Evolutionary conservation across 1,140 invertebrate genomes (phyloP).

Genomic region (Acyrthosiphon pisum): DNA sequence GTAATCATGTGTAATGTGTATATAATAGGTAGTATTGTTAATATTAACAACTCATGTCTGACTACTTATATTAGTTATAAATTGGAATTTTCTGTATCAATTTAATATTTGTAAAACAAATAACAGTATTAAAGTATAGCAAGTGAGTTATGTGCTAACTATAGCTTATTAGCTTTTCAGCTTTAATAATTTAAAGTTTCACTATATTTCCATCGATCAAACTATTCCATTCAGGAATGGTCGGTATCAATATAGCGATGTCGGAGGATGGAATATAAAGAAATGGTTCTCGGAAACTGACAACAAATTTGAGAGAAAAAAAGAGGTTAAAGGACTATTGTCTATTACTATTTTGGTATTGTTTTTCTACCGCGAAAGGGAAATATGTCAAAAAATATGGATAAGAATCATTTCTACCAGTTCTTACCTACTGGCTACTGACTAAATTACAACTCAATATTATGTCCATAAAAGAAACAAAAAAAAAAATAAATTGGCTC

Average conservation of each 20-base stretch:
- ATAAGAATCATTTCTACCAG: not conserved
- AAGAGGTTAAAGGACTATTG: not conserved
- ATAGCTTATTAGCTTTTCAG: not conserved
- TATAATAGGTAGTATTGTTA: not conserved
- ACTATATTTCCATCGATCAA: not conserved
- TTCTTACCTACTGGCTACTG: not conserved
- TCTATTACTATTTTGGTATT: not conserved
- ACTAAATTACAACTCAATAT: not conserved
- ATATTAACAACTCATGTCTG: not conserved
- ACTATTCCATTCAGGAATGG: not conserved
- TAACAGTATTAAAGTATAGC: not conserved
- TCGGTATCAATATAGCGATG: not conserved
- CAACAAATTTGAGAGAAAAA: not conserved
- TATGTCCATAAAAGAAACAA: not conserved
- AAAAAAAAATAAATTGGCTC: not conserved
- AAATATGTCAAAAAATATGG: not conserved
- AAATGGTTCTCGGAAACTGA: not conserved
- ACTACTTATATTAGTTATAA: not conserved
- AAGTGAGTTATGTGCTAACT: not conserved
- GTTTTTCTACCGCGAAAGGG: not conserved
- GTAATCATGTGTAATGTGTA: not conserved
- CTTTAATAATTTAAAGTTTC: not conserved
- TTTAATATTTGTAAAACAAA: not conserved
- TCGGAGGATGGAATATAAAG: not conserved
- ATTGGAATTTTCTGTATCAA: not conserved